These are phyloP conservation scores for Donacobius atricapilla DNA, from an alignment of 2,113 vertebrate genomes.

Conservation along the genomic window DNA sequence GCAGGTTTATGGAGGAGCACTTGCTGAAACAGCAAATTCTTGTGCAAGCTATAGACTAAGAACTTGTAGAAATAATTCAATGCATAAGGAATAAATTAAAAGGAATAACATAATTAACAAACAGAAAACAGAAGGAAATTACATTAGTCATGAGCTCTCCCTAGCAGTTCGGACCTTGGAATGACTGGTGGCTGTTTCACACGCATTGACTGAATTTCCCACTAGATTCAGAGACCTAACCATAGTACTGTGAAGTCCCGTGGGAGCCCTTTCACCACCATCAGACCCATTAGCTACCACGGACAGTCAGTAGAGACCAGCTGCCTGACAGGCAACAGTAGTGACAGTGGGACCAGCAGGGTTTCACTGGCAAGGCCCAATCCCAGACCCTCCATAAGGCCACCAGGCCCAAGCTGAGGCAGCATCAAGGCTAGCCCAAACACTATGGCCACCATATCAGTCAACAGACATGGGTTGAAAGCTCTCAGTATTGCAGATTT, in stretches of 20 bases:
- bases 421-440: not conserved
- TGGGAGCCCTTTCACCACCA: not conserved
- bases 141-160: not conserved
- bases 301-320: not conserved
- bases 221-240: not conserved
- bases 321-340: rapidly evolving
- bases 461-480: not conserved
- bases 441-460: rapidly evolving
- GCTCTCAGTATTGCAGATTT: not conserved
- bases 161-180: not conserved
- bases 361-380: not conserved
- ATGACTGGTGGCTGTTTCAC: not conserved
- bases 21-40: not conserved
- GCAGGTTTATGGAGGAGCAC: not conserved
- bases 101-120: not conserved
- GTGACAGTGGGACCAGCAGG: rapidly evolving
- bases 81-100: slow-evolving; percentile 16
- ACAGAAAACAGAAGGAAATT: not conserved
- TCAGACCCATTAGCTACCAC: not conserved
- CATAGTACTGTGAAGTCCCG: not conserved
- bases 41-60: not conserved
- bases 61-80: not conserved
- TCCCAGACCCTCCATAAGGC: not conserved
- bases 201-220: not conserved
- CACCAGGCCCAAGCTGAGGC: not conserved